phyloP scores from a whole-genome alignment of 1,140 invertebrate species.

The Pantala flavescens region DNA sequence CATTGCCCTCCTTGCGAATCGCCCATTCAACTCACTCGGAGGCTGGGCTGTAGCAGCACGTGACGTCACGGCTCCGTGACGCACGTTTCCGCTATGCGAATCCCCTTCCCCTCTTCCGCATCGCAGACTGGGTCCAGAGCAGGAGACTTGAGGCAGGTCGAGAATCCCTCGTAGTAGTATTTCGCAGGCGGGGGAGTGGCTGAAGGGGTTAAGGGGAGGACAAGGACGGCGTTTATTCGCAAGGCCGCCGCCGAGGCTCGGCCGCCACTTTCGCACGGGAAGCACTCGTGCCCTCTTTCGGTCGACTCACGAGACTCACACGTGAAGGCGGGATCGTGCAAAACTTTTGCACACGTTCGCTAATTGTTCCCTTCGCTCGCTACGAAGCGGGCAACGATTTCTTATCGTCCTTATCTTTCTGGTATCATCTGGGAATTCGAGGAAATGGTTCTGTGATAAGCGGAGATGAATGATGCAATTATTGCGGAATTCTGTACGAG shows the following conservation, averaged over 20 bases:
- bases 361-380: too few species aligned
- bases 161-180: not conserved
- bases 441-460: too few species aligned
- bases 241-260: not conserved
- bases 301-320: not conserved
- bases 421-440: too few species aligned
- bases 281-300: not conserved
- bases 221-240: slow-evolving; percentile 1
- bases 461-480: too few species aligned
- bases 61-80: not conserved
- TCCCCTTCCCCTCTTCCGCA: not conserved
- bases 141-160: not conserved
- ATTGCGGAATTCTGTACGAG: too few species aligned
- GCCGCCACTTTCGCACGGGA: not conserved
- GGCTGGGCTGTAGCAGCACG: not conserved
- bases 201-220: not conserved
- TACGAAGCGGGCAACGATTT: too few species aligned
- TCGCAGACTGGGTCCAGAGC: not conserved
- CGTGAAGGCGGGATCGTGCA: too few species aligned
- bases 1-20: too few species aligned
- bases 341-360: too few species aligned
- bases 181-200: not conserved
- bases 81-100: slow-evolving; percentile 7
- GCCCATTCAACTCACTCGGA: too few species aligned
- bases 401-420: too few species aligned